Evolutionary conservation across 2,113 vertebrate species (phyloP), one percentile per base, ranked within the genome.

Genomic region (Etheostoma spectabile): DNA sequence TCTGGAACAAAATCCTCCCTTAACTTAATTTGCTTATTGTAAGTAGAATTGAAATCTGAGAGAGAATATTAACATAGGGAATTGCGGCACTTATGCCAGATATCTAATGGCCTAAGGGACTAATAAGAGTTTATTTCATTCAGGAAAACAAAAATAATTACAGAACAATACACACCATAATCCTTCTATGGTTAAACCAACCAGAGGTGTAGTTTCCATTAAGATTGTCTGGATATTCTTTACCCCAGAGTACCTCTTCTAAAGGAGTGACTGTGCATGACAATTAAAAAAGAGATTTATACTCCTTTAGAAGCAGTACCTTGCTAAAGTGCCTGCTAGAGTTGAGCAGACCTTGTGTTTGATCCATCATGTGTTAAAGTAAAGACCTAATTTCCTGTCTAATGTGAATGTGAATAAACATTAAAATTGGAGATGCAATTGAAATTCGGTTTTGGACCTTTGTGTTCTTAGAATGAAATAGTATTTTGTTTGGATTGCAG

Each of bases 91-190:
- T 75, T 61, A 65, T 8, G 46, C 64, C 27, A 77, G 38, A 67
- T 82, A 48, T 51, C 21, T 76, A 72, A 76, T 42, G 33, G 51
- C 71, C 21, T 49, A 11, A 3, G 52, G 52, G 82, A 51, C 57
- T 81, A 68, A 68, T 77, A 77, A 38, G 2, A 77, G 27, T 2
- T 46, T 21, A 80, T 67, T 72, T 79, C 73, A 67, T 79, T 57
- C 38, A 75, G 18, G 19, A 63, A 77, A 85, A 72, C 63, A 70
- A 77, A 62, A 77, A 74, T 24, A 74, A 74, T 79, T 82, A 55
- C 62, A 22, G 33, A 83, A 68, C 48, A 74, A 73, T 24, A 46
- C n/a, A 22, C 22, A 49, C n/a, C 30, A 24, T 51, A 53, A 69
- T 61, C 27, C 2, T 60, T 45, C 15, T 0, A 4, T 70, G 60